Evolutionary conservation across 2,797 vertebrate genomes (phyloP).

Genomic region (Glossophaga mutica): DNA sequence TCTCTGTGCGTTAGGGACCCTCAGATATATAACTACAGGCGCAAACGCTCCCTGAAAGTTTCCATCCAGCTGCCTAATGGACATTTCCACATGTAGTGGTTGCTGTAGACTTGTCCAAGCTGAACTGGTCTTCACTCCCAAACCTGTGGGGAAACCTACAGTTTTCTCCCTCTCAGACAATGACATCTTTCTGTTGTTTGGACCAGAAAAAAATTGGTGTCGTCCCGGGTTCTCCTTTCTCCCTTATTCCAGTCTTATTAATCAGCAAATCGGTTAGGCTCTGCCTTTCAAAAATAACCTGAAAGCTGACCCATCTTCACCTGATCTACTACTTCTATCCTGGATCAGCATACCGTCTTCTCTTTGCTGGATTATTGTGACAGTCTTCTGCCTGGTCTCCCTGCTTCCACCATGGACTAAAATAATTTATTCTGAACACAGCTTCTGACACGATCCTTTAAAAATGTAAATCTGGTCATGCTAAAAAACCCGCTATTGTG

Average conservation of each 20-base stretch:
- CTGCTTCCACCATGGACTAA: neutral
- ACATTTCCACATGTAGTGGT: neutral
- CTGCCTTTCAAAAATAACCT: neutral
- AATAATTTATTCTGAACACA: conserved; percentile 13
- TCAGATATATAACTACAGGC: neutral
- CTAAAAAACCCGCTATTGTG: neutral
- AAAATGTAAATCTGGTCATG: conserved; percentile 7
- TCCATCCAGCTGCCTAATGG: neutral
- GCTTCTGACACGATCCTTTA: neutral
- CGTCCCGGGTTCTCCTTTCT: neutral
- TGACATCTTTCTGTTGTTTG: neutral
- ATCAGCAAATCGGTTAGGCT: neutral
- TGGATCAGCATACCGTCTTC: neutral
- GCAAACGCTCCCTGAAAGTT: neutral
- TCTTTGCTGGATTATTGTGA: neutral
- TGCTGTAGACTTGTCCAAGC: neutral
- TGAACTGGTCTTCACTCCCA: neutral
- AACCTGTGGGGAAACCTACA: neutral
- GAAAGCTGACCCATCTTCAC: neutral
- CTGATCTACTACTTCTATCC: neutral
- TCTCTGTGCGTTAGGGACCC: neutral
- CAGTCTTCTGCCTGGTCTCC: neutral
- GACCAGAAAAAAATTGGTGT: neutral
- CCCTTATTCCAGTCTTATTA: neutral
- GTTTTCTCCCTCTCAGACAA: neutral